Evolutionary conservation across 2,888 invertebrate species (phyloP), one percentile per base, ranked within the genome.

Genomic region (Hipparchia semele): DNA sequence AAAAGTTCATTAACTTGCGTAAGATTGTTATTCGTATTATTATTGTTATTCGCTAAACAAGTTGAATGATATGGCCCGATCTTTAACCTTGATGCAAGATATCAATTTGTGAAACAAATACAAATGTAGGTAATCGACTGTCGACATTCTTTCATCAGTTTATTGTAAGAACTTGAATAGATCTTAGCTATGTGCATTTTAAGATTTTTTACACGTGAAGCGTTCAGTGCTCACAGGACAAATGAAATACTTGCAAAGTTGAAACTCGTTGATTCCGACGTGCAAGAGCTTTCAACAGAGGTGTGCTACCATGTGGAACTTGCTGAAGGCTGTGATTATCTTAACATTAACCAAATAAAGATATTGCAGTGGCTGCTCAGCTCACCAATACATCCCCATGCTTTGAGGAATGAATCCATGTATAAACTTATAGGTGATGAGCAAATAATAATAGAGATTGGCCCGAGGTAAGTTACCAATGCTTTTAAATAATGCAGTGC

Each of bases 241-340:
- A 88, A 89, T 73, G 95, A 95, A 83, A 92, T 95, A 74, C 85
- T 96, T 58, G 86, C 87, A 54, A 95, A 95, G 81, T 86, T 96
- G 74, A 94, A 94, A 82, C 72, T 79, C 49, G 87, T 94, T 71
- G 91, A 94, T 82, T 67, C 81, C 33, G 87, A 92, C 75, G 89
- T 96, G n/a, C 85, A 80, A 59, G 83, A 90, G 54, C 79, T 97
- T 23, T 94, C 96, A 72, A 96, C 96, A 6, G 98, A 98, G 90
- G 92, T 96, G 77, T 98, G 98, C 90, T 98, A 96, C 89, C 97
- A 98, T 87, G 95, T 98, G 73, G 97, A 97, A 86, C 88, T 95
- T 45, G 86, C 82, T 33, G 91, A 94, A 73, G 89, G 90, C 56
- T 88, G 90, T 79, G 87, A 93, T 73, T 86, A 88, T 77, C 88